Percentiles rank a stretch among this genome's conserved stretches.
Evolutionary conservation across 2,113 vertebrate genomes (phyloP).

Genomic region (Pavo muticus): DNA sequence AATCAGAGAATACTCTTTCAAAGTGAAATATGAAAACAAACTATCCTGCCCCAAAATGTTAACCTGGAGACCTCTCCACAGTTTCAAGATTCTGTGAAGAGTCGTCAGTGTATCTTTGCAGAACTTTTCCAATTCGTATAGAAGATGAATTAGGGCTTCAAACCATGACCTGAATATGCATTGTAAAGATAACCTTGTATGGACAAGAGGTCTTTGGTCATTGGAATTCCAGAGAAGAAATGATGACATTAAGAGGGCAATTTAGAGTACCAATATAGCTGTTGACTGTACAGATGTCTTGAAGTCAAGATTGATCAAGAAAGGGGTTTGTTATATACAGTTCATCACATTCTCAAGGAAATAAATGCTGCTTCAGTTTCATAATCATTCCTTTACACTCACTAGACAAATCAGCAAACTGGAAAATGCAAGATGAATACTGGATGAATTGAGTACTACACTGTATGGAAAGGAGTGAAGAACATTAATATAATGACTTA

Average conservation of each 20-base stretch:
- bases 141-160: not conserved
- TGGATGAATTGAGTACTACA: not conserved
- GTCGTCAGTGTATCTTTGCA: not conserved
- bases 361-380: not conserved
- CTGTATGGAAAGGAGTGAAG: not conserved
- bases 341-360: not conserved
- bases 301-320: not conserved
- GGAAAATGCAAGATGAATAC: conserved; percentile 2
- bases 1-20: not conserved
- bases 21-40: not conserved
- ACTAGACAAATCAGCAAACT: not conserved
- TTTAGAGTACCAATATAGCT: not conserved
- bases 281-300: not conserved
- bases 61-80: not conserved
- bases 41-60: not conserved
- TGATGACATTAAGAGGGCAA: not conserved
- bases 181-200: not conserved
- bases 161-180: not conserved
- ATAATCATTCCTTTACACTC: not conserved
- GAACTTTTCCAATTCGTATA: not conserved
- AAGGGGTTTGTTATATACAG: not conserved
- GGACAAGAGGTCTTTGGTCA: not conserved
- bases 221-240: not conserved
- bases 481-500: not conserved
- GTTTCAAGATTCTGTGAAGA: not conserved